These are phyloP conservation scores for Hipposideros armiger DNA, from an alignment of 2,113 vertebrate species.

Conservation along the genomic window DNA sequence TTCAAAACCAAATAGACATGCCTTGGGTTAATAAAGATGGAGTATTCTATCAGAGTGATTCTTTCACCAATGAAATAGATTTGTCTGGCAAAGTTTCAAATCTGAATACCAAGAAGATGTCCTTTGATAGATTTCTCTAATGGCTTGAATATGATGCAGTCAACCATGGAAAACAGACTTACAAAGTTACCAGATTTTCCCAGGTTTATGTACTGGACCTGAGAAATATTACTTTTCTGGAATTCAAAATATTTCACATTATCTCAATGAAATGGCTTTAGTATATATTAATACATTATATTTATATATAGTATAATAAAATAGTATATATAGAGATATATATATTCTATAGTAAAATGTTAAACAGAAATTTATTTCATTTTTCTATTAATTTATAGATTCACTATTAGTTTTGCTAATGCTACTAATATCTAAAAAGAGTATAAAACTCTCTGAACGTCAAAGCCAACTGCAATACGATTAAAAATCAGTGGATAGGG, in stretches of 20 bases:
- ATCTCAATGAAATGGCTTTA: background rate
- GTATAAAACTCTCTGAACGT: background rate
- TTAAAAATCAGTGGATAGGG: background rate
- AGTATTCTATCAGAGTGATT: background rate
- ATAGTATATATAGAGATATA: background rate
- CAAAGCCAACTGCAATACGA: background rate
- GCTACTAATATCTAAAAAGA: slow-evolving; percentile 13
- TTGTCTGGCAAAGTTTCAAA: background rate
- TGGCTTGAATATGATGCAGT: background rate
- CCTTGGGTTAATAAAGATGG: background rate
- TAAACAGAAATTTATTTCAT: background rate
- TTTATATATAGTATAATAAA: no score
- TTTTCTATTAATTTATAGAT: background rate
- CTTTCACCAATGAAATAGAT: slow-evolving; percentile 11
- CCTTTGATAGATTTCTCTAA: background rate
- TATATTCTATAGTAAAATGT: background rate
- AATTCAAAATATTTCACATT: slow-evolving; percentile 25
- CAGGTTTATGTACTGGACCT: background rate
- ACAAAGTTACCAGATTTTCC: background rate
- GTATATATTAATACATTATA: background rate
- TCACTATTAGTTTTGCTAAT: background rate
- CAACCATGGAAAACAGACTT: slow-evolving; percentile 20
- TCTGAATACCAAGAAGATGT: background rate
- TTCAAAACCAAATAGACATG: background rate
- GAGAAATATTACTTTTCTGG: background rate